Base-by-base conservation (phyloP, 2,888 invertebrate species). In the Salpingus planirostris region DNA sequence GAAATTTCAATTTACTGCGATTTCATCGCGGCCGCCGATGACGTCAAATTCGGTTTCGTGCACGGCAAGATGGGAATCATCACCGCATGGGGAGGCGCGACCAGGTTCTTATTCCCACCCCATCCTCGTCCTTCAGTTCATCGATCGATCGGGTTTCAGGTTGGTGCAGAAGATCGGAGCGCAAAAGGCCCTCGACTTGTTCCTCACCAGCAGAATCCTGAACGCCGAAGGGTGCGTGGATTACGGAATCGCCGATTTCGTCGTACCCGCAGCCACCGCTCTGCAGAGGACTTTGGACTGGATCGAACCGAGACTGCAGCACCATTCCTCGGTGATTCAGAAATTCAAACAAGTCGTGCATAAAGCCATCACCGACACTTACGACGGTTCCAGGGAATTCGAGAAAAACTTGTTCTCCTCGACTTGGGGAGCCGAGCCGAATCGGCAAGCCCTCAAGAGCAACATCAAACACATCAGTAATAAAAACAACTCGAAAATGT, bases 1-100 rank as follows among this genome's bases (percentile, higher is more conserved):
- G 60, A 60, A 44, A 40, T 60, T 12, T 38, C 58, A 1, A 36
- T 54, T 5, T 50, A 48, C 36, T 54, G 55, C 28, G 60, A 62
- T 42, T 57, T 46, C 34, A 47, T 60, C 28, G 24, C 60, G 25
- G 57, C 50, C 5, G 31, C 49, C 3, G 54, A 55, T 13, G 40
- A 55, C 42, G 53, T 52, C 6, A 49, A 53, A 41, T 52, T 49
- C 27, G 59, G 57, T 3, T 58, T 59, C 31, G 54, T 62, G 2
- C 59, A 62, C 11, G 59, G 55, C 3, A 54, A 47, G 40, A 51
- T 62, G 54, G 60, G 60, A 3, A 54, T 62, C 13, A 47, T 47
- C 3, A 52, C 62, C n/a, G 60, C 57, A 3, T 62, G 56, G 55
- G 60, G 62, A 8, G 60, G 57, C 11, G 41, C 48, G 11, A 51